Evolutionary conservation across 2,888 invertebrate species (phyloP).

Genomic region (Stramonita haemastoma): DNA sequence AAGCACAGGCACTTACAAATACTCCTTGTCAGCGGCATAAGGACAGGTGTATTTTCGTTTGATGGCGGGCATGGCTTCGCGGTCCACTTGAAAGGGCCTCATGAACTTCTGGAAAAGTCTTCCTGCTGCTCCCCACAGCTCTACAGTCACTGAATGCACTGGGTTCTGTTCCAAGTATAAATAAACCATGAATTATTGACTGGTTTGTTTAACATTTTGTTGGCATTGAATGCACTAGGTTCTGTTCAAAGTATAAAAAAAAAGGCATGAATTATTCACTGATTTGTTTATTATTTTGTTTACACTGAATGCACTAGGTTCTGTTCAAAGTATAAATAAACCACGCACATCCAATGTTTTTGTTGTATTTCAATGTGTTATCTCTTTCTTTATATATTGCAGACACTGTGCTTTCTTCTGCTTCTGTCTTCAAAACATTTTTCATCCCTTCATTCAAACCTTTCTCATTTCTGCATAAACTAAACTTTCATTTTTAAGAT

Average conservation of each 20-base stretch:
- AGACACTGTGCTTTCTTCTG: too few species aligned
- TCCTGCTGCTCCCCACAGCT: conserved; percentile 60
- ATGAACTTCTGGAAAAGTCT: conserved; percentile 72
- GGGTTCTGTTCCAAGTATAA: conserved; percentile 56
- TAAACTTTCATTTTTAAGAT: too few species aligned
- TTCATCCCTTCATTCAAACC: too few species aligned
- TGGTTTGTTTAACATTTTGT: too few species aligned
- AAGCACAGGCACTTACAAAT: conserved; percentile 84
- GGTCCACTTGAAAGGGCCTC: conserved; percentile 86
- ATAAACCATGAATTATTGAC: not conserved
- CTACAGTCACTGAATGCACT: conserved; percentile 57
- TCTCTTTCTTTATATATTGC: too few species aligned
- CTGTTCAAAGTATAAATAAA: conserved; percentile 45
- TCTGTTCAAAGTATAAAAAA: conserved; percentile 48
- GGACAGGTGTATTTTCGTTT: conserved; percentile 90
- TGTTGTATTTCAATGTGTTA: too few species aligned
- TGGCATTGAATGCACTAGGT: conserved; percentile 62
- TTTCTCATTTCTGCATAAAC: too few species aligned
- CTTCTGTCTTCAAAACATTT: too few species aligned
- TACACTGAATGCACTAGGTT: conserved; percentile 62
- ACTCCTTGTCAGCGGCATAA: conserved; percentile 93
- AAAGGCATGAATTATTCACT: not conserved
- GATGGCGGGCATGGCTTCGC: conserved; percentile 85
- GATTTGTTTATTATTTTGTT: too few species aligned
- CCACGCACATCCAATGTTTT: too few species aligned